phyloP scores from a whole-genome alignment of 1,140 invertebrate genomes.

The Nephila pilipes region DNA sequence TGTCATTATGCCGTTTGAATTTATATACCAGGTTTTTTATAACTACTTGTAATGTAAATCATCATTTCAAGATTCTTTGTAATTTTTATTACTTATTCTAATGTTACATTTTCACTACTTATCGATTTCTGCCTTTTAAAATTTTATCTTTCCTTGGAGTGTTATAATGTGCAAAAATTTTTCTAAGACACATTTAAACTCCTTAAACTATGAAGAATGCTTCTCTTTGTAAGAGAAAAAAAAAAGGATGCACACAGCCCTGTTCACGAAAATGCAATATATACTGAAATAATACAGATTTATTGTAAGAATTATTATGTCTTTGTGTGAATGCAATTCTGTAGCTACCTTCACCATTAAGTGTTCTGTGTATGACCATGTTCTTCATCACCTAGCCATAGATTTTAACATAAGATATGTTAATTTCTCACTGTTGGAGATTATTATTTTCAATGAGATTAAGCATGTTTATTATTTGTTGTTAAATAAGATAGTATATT shows the following conservation, averaged over 20 bases:
- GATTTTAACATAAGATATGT: neutral
- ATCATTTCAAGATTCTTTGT: constrained; percentile 48
- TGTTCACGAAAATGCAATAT: constrained; percentile 33
- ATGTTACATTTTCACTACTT: constrained; percentile 63
- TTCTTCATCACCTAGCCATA: neutral
- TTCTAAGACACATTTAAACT: constrained; percentile 41
- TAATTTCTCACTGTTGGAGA: too few species aligned
- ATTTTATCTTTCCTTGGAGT: constrained; percentile 61
- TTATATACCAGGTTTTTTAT: constrained; percentile 67
- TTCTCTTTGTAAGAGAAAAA: constrained; percentile 34
- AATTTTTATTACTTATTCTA: constrained; percentile 57
- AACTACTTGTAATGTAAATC: constrained; percentile 53
- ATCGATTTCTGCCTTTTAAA: constrained; percentile 60
- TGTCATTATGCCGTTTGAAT: constrained; percentile 52
- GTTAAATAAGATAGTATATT: too few species aligned
- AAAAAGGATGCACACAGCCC: constrained; percentile 16
- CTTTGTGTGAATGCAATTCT: constrained; percentile 31
- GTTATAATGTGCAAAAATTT: constrained; percentile 52
- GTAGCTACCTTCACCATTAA: neutral
- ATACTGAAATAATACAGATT: neutral
- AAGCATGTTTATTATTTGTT: too few species aligned
- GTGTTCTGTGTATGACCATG: neutral
- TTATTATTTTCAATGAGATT: too few species aligned
- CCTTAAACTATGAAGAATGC: neutral
- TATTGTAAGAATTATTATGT: neutral